Base-by-base conservation (phyloP, 2,113 vertebrate genomes). In the Megaceryle maxima region DNA sequence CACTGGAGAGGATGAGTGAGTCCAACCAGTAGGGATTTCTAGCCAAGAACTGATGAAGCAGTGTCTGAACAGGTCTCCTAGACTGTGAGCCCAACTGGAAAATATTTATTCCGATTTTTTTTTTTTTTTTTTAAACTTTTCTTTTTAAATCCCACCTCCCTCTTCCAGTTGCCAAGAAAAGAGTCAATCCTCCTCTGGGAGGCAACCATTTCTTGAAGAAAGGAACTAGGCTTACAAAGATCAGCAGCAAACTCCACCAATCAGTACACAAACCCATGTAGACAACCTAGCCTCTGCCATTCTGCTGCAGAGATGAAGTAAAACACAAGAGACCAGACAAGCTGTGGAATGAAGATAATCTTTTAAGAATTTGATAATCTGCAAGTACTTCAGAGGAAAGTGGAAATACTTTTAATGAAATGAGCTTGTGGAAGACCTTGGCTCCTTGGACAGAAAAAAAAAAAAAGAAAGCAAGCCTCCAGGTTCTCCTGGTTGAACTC, bases 81-180 rank as follows among this genome's bases (percentile, higher is more conserved):
- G 83, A 70, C 88, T 67, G 68, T 83, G 72, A 94, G 69, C 91
- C 80, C 73, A 43, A 78, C 43, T 93, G 94, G 86, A 97, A 95
- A 94, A 67, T 81, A 94, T 87, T 95, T 59, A 87, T 8, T 48
- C 46, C 46, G 39, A 53, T 56, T 39, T 33, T 50, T 26, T 43
- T 86, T 41, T 24, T 24, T 57, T 37, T 62, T 25, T 51, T 51
- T 51, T 26, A 51, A 51, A 46, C 17, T 31, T 37, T 63, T 35
- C 15, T 86, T 83, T 82, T 64, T 33, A 55, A 94, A 96, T 82
- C 74, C 31, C 73, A 75, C 77, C 92, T 95, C 74, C 53, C 50
- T 76, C 37, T 69, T 62, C 60, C 44, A 69, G 53, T 21, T 72
- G 89, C 80, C 91, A 84, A 51, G 87, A 91, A 72, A 1, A 14